Evolutionary conservation across 2,113 vertebrate genomes (phyloP), one percentile per base, ranked within the genome.

Genomic region (Neotragus moschatus): DNA sequence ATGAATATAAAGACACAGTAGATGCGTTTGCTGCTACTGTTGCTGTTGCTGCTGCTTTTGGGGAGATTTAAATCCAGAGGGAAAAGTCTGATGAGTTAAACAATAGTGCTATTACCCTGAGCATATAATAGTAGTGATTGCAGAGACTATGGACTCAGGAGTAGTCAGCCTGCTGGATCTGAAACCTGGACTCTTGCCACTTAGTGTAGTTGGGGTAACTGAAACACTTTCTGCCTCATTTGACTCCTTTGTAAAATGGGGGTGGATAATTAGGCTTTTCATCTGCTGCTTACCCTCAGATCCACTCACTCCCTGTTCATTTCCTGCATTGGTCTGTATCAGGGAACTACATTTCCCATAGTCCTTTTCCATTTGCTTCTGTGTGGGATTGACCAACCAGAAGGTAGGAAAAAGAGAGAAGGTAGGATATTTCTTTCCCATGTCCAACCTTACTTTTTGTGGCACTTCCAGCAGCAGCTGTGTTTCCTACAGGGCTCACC

Each of bases 1-100:
- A 73, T 84, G 47, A 96, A 95, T n/a, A 43, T 49, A 96, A 91
- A 96, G 58, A 96, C 23, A 75, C 8, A 82, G 55, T 49, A 49
- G 21, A 86, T 80, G 33, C 11, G 17, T n/a, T 92, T 61, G 14
- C 60, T 61, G 14, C 58, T 61, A 6, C 28, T 61, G 28, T 6
- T 61, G 58, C 26, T 60, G 58, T 26, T 60, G 58, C 58, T 61
- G 60, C 60, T 33, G 28, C 28, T 61, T 61, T 61, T 13, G 81
- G 47, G 79, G 36, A 94, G 55, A 26, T 45, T 92, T 47, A 73
- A 58, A 56, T 96, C 26, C 49, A 90, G 30, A 79, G 43, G 30
- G 55, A 30, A 89, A 96, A 82, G 2, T 84, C 43, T 49, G 16
- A 53, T 9, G 1, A 39, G 53, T 84, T 58, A 96, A 88, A 60